phyloP scores from a whole-genome alignment of 2,888 invertebrate species.

The Diaprepes abbreviatus region DNA sequence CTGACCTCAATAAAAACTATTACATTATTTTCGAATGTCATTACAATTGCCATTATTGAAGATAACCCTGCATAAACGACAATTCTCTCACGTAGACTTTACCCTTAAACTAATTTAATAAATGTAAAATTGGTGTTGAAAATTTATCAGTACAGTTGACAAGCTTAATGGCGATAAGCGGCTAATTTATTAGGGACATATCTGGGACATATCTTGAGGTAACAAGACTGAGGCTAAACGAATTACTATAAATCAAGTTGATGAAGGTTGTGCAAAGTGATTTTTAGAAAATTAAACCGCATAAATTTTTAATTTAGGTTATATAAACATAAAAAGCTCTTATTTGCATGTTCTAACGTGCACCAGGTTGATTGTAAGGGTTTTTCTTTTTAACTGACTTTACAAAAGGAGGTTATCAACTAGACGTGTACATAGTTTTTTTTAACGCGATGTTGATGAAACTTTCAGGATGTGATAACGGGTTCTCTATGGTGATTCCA shows the following conservation, averaged over 20 bases:
- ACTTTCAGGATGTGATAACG: no score
- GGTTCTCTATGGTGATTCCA: no score
- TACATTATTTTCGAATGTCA: no score
- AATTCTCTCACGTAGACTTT: neutral
- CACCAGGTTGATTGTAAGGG: no score
- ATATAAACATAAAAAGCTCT: neutral
- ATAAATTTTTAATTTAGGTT: conserved; percentile 10
- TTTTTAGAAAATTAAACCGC: conserved; percentile 12
- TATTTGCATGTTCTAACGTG: no score
- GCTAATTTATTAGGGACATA: conserved; percentile 12
- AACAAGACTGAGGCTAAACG: conserved; percentile 13
- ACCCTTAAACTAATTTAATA: conserved; percentile 10
- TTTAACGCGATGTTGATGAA: no score
- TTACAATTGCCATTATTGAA: neutral
- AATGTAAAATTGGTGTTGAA: conserved; percentile 8
- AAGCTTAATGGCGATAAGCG: conserved; percentile 12
- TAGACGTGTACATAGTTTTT: no score
- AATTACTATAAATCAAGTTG: conserved; percentile 17
- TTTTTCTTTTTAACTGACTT: no score
- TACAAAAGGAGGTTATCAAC: no score
- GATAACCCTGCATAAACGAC: neutral
- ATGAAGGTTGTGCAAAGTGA: conserved; percentile 1
- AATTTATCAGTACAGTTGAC: conserved; percentile 13
- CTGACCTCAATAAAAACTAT: no score
- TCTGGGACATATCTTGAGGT: conserved; percentile 21